Evolutionary conservation across 2,888 invertebrate species (phyloP), one percentile per base, ranked within the genome.

Genomic region (Parascotia fuliginaria): DNA sequence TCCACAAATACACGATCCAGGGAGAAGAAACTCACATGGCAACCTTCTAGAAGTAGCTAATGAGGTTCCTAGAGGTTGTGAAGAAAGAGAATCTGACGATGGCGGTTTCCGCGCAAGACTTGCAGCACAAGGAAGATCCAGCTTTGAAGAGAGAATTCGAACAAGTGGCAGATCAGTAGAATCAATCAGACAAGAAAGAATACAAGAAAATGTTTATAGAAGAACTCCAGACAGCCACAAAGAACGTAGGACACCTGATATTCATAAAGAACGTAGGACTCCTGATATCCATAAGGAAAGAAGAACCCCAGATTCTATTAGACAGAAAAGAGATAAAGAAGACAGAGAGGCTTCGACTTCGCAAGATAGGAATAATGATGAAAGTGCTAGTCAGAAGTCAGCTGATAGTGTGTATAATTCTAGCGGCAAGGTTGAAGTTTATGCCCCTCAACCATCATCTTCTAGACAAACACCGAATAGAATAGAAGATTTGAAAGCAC

Each of bases 381-480:
- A 92, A 53, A 88, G 77, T 68, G 85, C 87, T 16, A 91, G 91
- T 71, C 92, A 92, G 59, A 92, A 92, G 56, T 91, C 91, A 9
- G 87, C 80, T 16, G 94, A 94, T 71, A 94, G 94, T 63, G 94
- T 94, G 2, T 94, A 94, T 65, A 93, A 93, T 64, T 90, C 94
- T 0, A 93, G 91, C 54, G 91, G 89, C 12, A 89, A 90, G 60
- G 70, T 78, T 5, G 92, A 92, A 38, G 62, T 77, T 0, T 85
- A 82, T 51, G 82, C 81, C 46, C 88, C 90, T n/a, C 92, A 89
- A 40, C 89, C 91, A 0, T 90, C 93, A 0, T 93, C 93, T 0
- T 86, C 89, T n/a, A 79, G 90, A 70, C 85, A 88, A 49, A 85
- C 91, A 1, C 91, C 91, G 4, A 91, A 75, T 55, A 82, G 91